phyloP scores from a whole-genome alignment of 1,140 invertebrate genomes.

The Pseudomyrmex cubaensis region DNA sequence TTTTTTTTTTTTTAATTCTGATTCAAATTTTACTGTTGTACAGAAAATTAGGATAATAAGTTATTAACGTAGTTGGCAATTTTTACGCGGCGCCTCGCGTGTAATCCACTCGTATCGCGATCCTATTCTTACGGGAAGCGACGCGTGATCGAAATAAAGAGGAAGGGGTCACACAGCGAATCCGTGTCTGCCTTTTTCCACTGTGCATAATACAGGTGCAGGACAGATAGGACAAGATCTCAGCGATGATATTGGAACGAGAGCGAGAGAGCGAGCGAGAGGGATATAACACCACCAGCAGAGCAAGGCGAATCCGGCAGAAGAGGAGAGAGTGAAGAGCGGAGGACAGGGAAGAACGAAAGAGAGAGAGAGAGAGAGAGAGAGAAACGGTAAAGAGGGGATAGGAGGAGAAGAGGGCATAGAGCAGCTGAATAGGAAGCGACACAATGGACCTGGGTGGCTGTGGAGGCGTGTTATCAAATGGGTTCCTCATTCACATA shows the following conservation, averaged over 20 bases:
- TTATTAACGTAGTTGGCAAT: neutral
- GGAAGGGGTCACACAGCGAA: slow-evolving; percentile 16
- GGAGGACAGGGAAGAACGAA: slow-evolving; percentile 56
- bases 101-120: slow-evolving; percentile 30
- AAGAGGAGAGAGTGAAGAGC: slow-evolving; percentile 27
- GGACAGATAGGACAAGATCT: slow-evolving; percentile 76
- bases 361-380: slow-evolving; percentile 59
- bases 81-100: slow-evolving; percentile 5
- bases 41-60: slow-evolving; percentile 8
- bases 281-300: slow-evolving; percentile 19
- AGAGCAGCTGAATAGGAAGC: slow-evolving; percentile 85
- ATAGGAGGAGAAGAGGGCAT: slow-evolving; percentile 79
- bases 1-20: neutral
- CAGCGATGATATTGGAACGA: slow-evolving; percentile 74
- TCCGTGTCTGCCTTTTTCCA: slow-evolving; percentile 68
- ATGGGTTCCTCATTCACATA: slow-evolving; percentile 86
- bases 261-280: slow-evolving; percentile 58
- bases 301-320: slow-evolving; percentile 48
- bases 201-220: slow-evolving; percentile 69
- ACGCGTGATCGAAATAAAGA: slow-evolving; percentile 31
- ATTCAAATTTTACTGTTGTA: neutral
- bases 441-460: slow-evolving; percentile 85
- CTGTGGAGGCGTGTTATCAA: slow-evolving; percentile 85
- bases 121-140: slow-evolving; percentile 1
- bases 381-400: slow-evolving; percentile 63